Base-by-base conservation (phyloP, 2,797 vertebrate genomes). In the Pipistrellus nathusii region DNA sequence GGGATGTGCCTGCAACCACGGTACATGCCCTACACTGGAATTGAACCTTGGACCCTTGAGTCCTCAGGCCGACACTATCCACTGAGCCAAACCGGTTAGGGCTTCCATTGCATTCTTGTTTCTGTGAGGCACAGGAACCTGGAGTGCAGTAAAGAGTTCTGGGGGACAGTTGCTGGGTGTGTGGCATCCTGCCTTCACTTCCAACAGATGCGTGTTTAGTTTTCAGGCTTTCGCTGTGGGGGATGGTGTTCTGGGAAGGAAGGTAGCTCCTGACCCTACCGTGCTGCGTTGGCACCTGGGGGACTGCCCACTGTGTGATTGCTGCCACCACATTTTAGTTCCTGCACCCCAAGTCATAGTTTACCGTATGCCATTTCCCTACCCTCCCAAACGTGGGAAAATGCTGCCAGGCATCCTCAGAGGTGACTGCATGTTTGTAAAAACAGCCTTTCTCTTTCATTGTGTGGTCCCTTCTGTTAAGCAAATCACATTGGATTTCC, bases 371-470 rank as follows among this genome's bases (percentile, higher is more conserved):
- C 41, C 41, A 53, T 8, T 7, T 5, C n/a, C 18, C n/a, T 12
- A 1, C 25, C 20, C 1, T 12, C 44, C 21, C 2, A 51, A 69
- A 78, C 3, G 35, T 25, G 84, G 66, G 66, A 71, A 93, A 76
- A 73, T 38, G 68, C 30, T 17, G 35, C 48, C 15, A 81, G 44
- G 14, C 35, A 55, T 81, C 57, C 35, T 80, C 11, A 71, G 46
- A 84, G 66, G 75, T 38, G 25, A 25, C 38, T 27, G 4, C 64
- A 3, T 48, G 7, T 66, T 73, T 73, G 6, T 95, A 84, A 48
- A 88, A 21, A 44, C n/a, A 72, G 44, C 44, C 38, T 92, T 88
- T 82, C 66, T 88, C 20, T 91, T 73, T 94, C 15, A 9, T 1
- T 38, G 23, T 64, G 68, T 41, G 35, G 8, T 89, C 81, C 51